Base-by-base conservation (phyloP, 1,140 invertebrate genomes). In the Drosophila carrolli region DNA sequence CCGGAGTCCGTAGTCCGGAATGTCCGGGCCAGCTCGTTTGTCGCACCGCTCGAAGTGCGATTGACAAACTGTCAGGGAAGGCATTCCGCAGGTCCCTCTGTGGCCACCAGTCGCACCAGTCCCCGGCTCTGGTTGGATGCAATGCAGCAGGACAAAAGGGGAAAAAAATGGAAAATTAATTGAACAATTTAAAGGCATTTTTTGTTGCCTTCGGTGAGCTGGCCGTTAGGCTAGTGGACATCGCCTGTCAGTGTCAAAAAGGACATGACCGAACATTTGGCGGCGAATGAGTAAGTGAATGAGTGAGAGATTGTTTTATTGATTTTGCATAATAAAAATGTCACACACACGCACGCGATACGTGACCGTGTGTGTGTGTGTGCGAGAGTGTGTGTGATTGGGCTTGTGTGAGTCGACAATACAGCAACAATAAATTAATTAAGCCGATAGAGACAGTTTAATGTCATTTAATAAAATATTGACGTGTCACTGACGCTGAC, bases 401-500 rank as follows among this genome's bases (percentile, higher is more conserved):
- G 29, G 29, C 23, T 27, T 50, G 57, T 62, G 66, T 40, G 55
- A 56, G 67, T 70, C 67, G 88, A 77, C 78, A 90, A 88, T 82
- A 91, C 86, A 91, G 82, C 81, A 91, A 91, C 90, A 91, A 91
- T 91, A 91, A 91, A 91, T 91, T 91, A 91, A 91, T 91, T 91
- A 91, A 91, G 86, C 90, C 90, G 90, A 91, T 91, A 90, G 90
- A 91, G 90, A 91, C 90, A 91, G 83, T 91, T 91, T 91, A 91
- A 91, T 91, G 90, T 91, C 90, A 91, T 91, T 91, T 91, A 91
- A 91, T 91, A 91, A 91, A 91, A 91, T 91, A 91, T 91, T 91
- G 90, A 91, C 90, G 88, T 90, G 75, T 89, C 80, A 83, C 72
- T 84, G 77, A 84, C 78, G 80, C 75, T 84, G 82, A 86, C 78